Conservation (phyloP, 1,140 invertebrate species). For the Drosophila varians region DNA sequence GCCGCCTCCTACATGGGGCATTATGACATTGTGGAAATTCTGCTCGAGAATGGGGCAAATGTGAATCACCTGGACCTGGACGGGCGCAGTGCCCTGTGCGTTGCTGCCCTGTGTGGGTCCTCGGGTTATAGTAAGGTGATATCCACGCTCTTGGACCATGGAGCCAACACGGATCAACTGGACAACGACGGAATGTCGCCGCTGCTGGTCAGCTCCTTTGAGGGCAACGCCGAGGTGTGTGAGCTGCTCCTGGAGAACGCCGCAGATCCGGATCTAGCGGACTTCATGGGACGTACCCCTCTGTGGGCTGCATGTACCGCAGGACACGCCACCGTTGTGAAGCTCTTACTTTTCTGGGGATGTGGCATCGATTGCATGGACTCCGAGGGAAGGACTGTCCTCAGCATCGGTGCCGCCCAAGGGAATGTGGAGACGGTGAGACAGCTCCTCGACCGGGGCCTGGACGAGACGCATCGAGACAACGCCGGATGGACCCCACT, state of each 20-base stretch:
- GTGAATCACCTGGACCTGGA: slow-evolving; percentile 95
- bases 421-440: slow-evolving; percentile 93
- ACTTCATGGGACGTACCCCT: slow-evolving; percentile 91
- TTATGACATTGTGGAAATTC: slow-evolving; percentile 94
- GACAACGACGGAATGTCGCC: slow-evolving; percentile 97
- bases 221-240: slow-evolving; percentile 92
- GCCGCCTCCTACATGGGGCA: slow-evolving; percentile 96
- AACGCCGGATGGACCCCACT: slow-evolving; percentile 97
- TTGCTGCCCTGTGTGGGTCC: slow-evolving; percentile 95
- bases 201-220: slow-evolving; percentile 96
- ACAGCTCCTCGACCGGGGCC: slow-evolving; percentile 93
- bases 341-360: slow-evolving; percentile 93
- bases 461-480: slow-evolving; percentile 95
- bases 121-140: slow-evolving; percentile 90
- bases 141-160: slow-evolving; percentile 91
- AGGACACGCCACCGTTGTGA: slow-evolving; percentile 92
- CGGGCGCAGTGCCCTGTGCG: slow-evolving; percentile 95
- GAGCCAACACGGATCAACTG: slow-evolving; percentile 94
- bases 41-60: slow-evolving; percentile 93
- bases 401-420: slow-evolving; percentile 94
- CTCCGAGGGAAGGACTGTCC: slow-evolving; percentile 94
- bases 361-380: slow-evolving; percentile 95
- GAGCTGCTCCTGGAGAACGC: slow-evolving; percentile 93
- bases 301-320: slow-evolving; percentile 93
- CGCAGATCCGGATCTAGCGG: slow-evolving; percentile 93